phyloP scores from a whole-genome alignment of 2,888 invertebrate genomes.

The Orthosia gothica region DNA sequence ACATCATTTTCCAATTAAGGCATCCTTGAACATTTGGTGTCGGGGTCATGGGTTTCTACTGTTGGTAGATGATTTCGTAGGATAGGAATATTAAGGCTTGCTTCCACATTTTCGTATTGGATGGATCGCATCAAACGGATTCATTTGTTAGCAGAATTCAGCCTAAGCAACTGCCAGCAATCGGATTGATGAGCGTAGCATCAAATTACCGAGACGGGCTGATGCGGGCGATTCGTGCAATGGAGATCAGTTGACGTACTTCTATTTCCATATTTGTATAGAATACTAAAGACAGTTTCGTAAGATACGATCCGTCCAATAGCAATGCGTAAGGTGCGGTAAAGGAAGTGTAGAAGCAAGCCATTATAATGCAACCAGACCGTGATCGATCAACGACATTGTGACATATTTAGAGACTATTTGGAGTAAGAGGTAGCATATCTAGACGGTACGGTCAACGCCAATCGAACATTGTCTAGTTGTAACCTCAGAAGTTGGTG shows the following conservation, averaged over 20 bases:
- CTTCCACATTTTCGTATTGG: neutral
- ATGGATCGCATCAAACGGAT: too few species aligned
- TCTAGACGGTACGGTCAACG: neutral
- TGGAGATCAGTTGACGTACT: too few species aligned
- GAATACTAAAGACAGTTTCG: neutral
- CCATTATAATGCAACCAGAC: neutral
- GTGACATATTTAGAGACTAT: neutral
- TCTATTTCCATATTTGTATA: neutral
- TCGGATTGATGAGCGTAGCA: too few species aligned
- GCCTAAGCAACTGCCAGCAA: too few species aligned
- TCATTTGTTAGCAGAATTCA: too few species aligned
- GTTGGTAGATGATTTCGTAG: slow-evolving; percentile 6
- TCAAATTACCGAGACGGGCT: too few species aligned
- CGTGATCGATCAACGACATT: neutral
- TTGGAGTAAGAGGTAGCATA: neutral
- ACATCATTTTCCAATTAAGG: slow-evolving; percentile 25
- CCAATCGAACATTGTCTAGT: neutral
- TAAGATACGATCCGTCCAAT: neutral
- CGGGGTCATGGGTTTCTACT: slow-evolving; percentile 25
- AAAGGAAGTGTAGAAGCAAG: neutral
- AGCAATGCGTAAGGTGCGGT: too few species aligned
- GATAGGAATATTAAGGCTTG: neutral
- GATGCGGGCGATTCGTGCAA: too few species aligned
- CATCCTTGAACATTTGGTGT: slow-evolving; percentile 52
- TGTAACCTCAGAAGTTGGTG: neutral